A percentile compares a stretch with the other conserved stretches of the same genome.
phyloP scores from a whole-genome alignment of 2,113 vertebrate genomes.

The Rhizomys pruinosus region DNA sequence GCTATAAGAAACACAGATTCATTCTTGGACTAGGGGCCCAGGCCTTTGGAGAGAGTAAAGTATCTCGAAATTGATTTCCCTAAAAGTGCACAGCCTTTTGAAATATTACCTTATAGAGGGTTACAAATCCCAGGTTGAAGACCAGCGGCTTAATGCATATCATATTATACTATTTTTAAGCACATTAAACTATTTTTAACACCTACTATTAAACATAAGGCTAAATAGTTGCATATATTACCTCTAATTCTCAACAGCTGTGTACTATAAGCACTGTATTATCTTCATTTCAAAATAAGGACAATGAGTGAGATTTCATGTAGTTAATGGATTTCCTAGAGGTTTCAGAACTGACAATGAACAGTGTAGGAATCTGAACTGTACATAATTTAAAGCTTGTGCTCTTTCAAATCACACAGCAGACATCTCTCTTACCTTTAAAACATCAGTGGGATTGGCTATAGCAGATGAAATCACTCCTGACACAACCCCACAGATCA shows the following conservation, averaged over 20 bases:
- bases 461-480: conserved; percentile 96
- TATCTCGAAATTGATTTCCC: conserved; percentile 26
- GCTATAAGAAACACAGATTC: conserved; percentile 38
- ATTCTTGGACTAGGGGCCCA: background rate
- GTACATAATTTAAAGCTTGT: conserved; percentile 38
- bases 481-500: conserved; percentile 97
- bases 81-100: conserved; percentile 36
- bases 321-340: conserved; percentile 38
- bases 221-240: conserved; percentile 7
- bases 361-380: conserved; percentile 17
- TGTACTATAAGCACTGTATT: conserved; percentile 24
- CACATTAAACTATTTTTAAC: conserved; percentile 38
- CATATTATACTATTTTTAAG: conserved; percentile 43
- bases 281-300: conserved; percentile 60
- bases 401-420: conserved; percentile 16
- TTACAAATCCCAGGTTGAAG: background rate
- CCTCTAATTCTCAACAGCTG: conserved; percentile 37
- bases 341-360: conserved; percentile 44
- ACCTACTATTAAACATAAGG: conserved; percentile 46
- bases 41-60: background rate
- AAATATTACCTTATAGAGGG: background rate
- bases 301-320: conserved; percentile 48
- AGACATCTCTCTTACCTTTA: conserved; percentile 91
- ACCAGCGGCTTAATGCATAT: conserved; percentile 15
- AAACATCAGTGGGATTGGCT: conserved; percentile 96